Evolutionary conservation across 2,888 invertebrate species (phyloP).

Genomic region (Zele albiditarsus): DNA sequence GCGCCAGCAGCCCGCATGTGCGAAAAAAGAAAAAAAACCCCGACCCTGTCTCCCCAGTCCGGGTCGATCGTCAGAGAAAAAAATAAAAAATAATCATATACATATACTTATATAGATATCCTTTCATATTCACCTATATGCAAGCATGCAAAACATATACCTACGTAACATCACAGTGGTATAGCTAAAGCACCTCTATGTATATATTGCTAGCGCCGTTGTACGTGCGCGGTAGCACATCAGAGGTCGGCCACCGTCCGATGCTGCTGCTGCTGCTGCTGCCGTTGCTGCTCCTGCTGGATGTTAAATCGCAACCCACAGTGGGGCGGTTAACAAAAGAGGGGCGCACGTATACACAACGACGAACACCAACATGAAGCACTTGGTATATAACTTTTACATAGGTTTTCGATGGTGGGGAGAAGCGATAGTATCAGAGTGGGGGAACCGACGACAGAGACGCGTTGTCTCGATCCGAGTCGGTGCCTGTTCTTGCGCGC

Average conservation of each 20-base stretch:
- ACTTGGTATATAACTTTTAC: not conserved
- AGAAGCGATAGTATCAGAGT: not conserved
- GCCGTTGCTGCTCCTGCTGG: conserved; percentile 42
- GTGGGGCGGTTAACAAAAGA: conserved; percentile 7
- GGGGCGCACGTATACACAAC: conserved; percentile 8
- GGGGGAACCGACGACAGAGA: conserved; percentile 17
- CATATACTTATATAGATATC: not conserved
- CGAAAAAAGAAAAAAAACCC: not conserved
- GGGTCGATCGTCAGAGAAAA: not conserved
- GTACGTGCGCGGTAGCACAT: conserved; percentile 13
- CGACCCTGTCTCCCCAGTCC: not conserved
- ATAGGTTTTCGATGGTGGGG: not conserved
- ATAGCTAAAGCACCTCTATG: not conserved
- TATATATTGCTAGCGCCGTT: not conserved
- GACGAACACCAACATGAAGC: not conserved
- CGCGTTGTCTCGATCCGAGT: conserved; percentile 14
- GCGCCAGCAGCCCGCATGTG: not conserved
- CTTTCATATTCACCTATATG: not conserved
- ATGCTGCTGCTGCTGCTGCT: conserved; percentile 42
- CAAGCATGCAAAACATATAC: too few species aligned
- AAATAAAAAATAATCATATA: not conserved
- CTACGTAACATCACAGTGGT: not conserved
- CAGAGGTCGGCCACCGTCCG: conserved; percentile 38
- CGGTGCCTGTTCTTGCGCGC: conserved; percentile 20
- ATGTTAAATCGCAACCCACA: conserved; percentile 25